Base-by-base conservation (phyloP, 2,797 vertebrate genomes). In the Anolis apletophallus region DNA sequence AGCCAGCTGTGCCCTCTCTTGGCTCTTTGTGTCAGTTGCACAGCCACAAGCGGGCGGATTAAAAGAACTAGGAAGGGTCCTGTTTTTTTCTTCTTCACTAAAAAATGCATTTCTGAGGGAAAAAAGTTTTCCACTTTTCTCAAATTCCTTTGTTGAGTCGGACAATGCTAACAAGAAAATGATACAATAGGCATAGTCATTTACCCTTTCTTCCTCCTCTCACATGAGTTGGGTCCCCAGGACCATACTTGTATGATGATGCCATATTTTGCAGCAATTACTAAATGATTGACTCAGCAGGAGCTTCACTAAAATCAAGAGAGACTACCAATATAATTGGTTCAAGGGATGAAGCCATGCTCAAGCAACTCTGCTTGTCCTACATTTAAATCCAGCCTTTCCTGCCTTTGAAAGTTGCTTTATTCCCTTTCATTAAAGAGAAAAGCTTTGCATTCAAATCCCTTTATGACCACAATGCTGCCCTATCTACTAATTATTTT, bases 1-100 rank as follows among this genome's bases (percentile, higher is more conserved):
- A 85, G 89, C 92, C 94, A 95, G 95, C 93, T 94, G 95, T 94
- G 92, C 90, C 93, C 94, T 93, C 90, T 90, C 83, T 81, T 92
- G 90, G 91, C 87, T 92, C 86, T 89, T 82, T 50, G 0, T 91
- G 85, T 68, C 85, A 88, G 64, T 88, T 77, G 85, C 85, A 75
- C 83, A 85, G 79, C 84, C 85, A 85, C 19, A 26, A 85, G 80
- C 87, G 88, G 92, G 91, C 72, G 88, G 83, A 90, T 83, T 86
- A 80, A 0, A 7, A 4, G 72, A 82, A 82, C 81, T 0, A 0
- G 75, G 87, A 71, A 86, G 88, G 61, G 59, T 85, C 19, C 76
- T 55, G 3, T 1, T 23, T 68, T 19, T 87, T 23, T 57, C 55
- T 23, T 23, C 59, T 8, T 23, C 8, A 5, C 14, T 19, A 23